Base-by-base conservation (phyloP, 2,797 vertebrate species). In the Etheostoma nigrum region DNA sequence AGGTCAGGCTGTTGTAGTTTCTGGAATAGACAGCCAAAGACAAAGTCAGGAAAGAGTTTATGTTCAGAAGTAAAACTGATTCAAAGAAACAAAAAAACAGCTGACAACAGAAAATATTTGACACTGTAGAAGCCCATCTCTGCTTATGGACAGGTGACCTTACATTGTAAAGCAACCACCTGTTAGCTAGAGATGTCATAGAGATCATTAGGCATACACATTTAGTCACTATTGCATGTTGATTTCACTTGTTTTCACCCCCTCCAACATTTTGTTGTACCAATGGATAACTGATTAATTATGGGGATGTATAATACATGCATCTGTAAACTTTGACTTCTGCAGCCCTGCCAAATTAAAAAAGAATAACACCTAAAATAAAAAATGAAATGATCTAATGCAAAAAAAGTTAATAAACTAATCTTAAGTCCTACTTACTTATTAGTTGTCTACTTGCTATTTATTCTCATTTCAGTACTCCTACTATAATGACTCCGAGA, bases 11-110 rank as follows among this genome's bases (percentile, higher is more conserved):
- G 51, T 18, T 72, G 70, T 49, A 33, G 7, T 60, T 65, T 25
- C 49, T 67, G 44, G 23, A 48, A 23, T 2, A 53, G 62, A 14
- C 30, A 16, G 64, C 45, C 53, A 60, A 73, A 72, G 48, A 67
- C 52, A 74, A 66, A 76, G 67, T 68, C 69, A 48, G 33, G 16
- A 33, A 48, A 55, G 21, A 76, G 25, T 45, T 67, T 7, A 53
- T 66, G 23, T 57, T 23, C 18, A 27, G 27, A 27, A 49, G 69
- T 67, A 18, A 63, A 64, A 55, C 19, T 18, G 21, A 23, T 42
- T 40, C 4, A 30, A 16, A 14, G 13, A 9, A 45, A 67, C 21
- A 23, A 18, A 23, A 59, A 44, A 40, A 68, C 21, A 36, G 36
- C 21, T 57, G 40, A 72, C 23, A 67, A 57, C 59, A 6, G 23